These are phyloP conservation scores for Toxostoma redivivum DNA, from an alignment of 2,113 vertebrate species.

Conservation along the genomic window DNA sequence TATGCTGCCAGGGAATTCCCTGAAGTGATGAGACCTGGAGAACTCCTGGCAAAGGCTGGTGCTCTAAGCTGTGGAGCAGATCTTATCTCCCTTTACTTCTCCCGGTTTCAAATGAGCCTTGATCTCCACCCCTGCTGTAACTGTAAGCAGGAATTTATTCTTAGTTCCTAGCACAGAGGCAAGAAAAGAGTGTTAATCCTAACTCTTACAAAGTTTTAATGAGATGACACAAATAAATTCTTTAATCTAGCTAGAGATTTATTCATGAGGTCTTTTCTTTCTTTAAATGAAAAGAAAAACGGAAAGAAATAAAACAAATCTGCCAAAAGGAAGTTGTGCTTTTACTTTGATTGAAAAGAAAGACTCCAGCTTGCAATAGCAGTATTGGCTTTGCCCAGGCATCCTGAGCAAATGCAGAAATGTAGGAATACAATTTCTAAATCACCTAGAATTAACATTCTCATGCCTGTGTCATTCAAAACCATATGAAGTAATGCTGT, in stretches of 20 bases:
- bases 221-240: background rate
- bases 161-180: background rate
- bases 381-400: background rate
- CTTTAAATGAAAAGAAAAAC: background rate
- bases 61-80: background rate
- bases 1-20: background rate
- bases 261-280: background rate
- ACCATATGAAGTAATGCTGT: accelerated
- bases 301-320: background rate
- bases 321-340: background rate
- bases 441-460: background rate
- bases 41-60: background rate
- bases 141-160: background rate
- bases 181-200: background rate
- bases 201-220: background rate
- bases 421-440: background rate
- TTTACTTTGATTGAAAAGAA: background rate
- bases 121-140: background rate
- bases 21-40: background rate
- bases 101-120: background rate
- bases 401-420: background rate
- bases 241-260: background rate
- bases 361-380: background rate
- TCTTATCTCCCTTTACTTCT: background rate
- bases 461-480: background rate